A percentile compares a stretch with the other conserved stretches of the same genome.
Evolutionary conservation across 1,140 invertebrate species (phyloP).

Genomic region (Euura saliciscinereae): DNA sequence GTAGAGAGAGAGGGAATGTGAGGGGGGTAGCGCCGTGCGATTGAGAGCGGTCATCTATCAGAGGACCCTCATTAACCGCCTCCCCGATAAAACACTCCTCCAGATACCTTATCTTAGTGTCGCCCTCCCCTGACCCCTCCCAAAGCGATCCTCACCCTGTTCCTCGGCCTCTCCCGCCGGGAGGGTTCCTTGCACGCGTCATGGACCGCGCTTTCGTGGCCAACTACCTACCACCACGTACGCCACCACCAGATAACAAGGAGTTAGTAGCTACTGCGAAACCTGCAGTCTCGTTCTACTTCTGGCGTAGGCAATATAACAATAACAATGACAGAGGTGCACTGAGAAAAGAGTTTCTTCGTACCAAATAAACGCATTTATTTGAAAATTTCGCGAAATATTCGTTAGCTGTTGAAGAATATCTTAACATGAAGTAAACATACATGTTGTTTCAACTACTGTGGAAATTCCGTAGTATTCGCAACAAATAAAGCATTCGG

Average conservation of each 20-base stretch:
- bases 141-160: background rate
- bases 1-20: background rate
- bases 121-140: background rate
- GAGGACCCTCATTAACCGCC: conserved; percentile 41
- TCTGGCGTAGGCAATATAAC: background rate
- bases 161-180: conserved; percentile 25
- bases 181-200: conserved; percentile 23
- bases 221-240: background rate
- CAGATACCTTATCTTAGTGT: conserved; percentile 42
- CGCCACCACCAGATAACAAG: background rate
- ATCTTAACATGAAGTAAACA: no score
- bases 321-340: background rate
- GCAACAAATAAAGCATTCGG: no score
- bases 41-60: conserved; percentile 37
- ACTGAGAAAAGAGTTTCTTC: no score
- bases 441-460: no score
- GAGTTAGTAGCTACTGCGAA: background rate
- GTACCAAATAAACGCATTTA: no score
- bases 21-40: conserved; percentile 8
- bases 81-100: conserved; percentile 38
- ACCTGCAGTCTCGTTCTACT: background rate
- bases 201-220: background rate
- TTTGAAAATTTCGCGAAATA: no score
- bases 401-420: no score
- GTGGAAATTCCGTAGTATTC: no score